These are phyloP conservation scores for Brachypalpus laphriformis DNA, from an alignment of 2,888 invertebrate species.

Conservation along the genomic window DNA sequence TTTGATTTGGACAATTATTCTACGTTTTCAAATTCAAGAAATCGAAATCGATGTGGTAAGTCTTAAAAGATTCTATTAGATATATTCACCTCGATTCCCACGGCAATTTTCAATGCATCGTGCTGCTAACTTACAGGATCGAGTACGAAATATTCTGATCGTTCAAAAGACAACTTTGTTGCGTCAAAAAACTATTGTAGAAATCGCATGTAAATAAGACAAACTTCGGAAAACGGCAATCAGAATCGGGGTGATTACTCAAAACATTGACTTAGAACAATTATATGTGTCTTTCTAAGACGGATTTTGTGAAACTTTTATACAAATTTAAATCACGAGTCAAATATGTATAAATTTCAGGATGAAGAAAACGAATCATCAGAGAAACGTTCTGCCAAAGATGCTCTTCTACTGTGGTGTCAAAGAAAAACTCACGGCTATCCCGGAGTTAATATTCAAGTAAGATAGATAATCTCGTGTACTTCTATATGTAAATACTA, in stretches of 20 bases:
- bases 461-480: conserved; percentile 16
- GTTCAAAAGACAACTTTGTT: no score
- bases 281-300: no score
- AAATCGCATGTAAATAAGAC: no score
- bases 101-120: no score
- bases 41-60: conserved; percentile 97
- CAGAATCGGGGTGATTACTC: no score
- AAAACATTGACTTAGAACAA: no score
- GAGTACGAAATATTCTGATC: no score
- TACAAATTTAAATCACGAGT: neutral
- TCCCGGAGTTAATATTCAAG: conserved; percentile 91
- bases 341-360: conserved; percentile 82
- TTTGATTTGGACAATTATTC: conserved; percentile 99
- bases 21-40: conserved; percentile 99
- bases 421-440: conserved; percentile 99
- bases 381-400: conserved; percentile 99
- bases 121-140: no score
- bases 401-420: conserved; percentile 98
- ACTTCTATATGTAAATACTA: neutral
- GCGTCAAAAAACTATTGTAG: no score
- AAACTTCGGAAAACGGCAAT: no score
- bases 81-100: no score
- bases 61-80: no score
- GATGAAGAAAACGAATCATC: conserved; percentile 98
- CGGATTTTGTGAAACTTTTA: neutral